Conservation (phyloP, 1,140 invertebrate genomes). For the Cylas formicarius region DNA sequence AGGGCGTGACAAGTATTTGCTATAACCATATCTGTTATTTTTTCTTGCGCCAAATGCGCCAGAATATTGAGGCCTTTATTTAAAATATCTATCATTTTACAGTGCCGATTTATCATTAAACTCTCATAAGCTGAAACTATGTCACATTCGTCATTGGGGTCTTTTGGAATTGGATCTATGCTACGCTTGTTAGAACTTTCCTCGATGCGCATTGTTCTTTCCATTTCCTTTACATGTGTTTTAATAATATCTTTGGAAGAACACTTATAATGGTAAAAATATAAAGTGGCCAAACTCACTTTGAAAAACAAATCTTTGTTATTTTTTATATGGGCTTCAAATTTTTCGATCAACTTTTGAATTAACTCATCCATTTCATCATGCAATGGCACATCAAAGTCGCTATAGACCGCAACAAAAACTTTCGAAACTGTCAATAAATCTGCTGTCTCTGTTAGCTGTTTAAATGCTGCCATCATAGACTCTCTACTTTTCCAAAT, state of each 20-base stretch:
- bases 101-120: conserved; percentile 14
- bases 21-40: too few relatives aligned
- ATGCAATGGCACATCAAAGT: neutral
- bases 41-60: neutral
- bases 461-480: conserved; percentile 7
- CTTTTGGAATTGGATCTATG: conserved; percentile 11
- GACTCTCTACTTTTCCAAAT: conserved; percentile 12
- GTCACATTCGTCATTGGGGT: conserved; percentile 24
- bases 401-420: conserved; percentile 1
- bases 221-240: conserved; percentile 13
- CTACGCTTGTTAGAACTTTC: too few relatives aligned
- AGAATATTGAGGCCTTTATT: conserved; percentile 10
- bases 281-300: conserved; percentile 3
- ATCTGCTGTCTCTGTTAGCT: conserved; percentile 9
- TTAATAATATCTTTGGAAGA: neutral
- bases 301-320: neutral
- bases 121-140: conserved; percentile 20
- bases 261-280: conserved; percentile 5
- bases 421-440: neutral
- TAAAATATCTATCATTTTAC: conserved; percentile 9
- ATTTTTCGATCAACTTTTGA: neutral
- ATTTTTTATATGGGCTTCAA: neutral
- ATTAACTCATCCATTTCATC: conserved; percentile 1
- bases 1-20: too few relatives aligned
- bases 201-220: conserved; percentile 4